Percentiles rank a stretch among this genome's conserved stretches.
Evolutionary conservation across 2,113 vertebrate species (phyloP).

Genomic region (Megaptera novaeangliae): DNA sequence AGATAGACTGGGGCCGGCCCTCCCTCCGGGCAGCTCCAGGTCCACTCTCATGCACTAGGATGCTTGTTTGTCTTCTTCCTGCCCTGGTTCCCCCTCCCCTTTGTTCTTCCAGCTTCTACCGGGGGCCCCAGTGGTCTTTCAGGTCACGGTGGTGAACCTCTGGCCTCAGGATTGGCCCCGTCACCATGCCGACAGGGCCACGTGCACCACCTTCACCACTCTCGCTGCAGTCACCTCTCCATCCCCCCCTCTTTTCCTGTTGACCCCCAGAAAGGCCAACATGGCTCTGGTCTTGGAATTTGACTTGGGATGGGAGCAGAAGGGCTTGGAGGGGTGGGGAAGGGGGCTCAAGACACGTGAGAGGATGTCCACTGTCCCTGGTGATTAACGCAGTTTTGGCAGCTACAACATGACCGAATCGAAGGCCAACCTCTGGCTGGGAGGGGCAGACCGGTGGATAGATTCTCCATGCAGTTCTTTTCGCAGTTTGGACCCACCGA

Average conservation of each 20-base stretch:
- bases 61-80: slow-evolving; percentile 64
- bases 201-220: neutral
- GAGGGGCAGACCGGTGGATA: neutral
- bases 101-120: slow-evolving; percentile 73
- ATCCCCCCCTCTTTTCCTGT: neutral
- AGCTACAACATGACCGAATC: neutral
- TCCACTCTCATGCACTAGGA: slow-evolving; percentile 58
- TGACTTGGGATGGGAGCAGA: neutral
- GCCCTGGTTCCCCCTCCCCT: slow-evolving; percentile 15
- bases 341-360: neutral
- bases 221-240: neutral
- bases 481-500: neutral
- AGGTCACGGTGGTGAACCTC: slow-evolving; percentile 74
- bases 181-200: slow-evolving; percentile 63
- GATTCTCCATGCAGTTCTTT: neutral
- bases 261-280: neutral
- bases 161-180: slow-evolving; percentile 73
- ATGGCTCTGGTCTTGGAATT: neutral
- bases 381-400: slow-evolving; percentile 17
- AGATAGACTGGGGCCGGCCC: slow-evolving; percentile 78
- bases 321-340: neutral
- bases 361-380: neutral
- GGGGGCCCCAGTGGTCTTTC: slow-evolving; percentile 62
- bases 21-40: neutral
- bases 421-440: neutral